These are phyloP conservation scores for Brachyhypopomus occidentalis DNA, from an alignment of 2,113 vertebrate genomes.

Conservation along the genomic window DNA sequence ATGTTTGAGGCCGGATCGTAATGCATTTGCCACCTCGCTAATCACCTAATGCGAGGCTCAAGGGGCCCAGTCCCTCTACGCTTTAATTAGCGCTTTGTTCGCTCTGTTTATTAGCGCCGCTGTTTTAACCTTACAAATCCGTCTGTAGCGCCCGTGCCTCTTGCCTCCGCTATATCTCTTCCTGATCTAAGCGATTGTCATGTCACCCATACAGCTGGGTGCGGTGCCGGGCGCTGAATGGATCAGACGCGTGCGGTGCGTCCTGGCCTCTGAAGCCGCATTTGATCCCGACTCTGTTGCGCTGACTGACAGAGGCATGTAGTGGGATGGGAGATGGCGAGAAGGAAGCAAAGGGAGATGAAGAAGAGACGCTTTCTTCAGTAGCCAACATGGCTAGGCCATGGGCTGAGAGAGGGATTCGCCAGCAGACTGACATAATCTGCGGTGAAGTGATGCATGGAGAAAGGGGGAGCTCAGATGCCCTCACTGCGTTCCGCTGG, in stretches of 20 bases:
- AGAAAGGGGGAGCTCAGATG: conserved; percentile 9
- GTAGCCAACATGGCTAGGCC: neutral
- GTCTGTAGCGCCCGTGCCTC: conserved; percentile 17
- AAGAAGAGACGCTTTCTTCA: conserved; percentile 23
- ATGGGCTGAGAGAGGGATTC: conserved; percentile 5
- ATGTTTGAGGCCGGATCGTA: conserved; percentile 26
- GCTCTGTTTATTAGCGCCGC: conserved; percentile 64
- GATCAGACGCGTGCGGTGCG: conserved; percentile 8
- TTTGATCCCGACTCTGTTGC: conserved; percentile 46
- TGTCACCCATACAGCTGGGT: neutral
- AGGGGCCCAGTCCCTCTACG: conserved; percentile 14
- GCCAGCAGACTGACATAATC: conserved; percentile 46
- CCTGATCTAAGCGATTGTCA: conserved; percentile 16
- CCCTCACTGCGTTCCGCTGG: conserved; percentile 36
- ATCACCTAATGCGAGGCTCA: conserved; percentile 41
- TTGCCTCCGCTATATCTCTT: conserved; percentile 5
- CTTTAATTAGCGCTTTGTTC: conserved; percentile 62
- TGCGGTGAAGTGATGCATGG: conserved; percentile 17
- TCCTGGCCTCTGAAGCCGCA: conserved; percentile 21
- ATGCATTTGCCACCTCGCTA: conserved; percentile 34
- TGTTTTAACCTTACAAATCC: conserved; percentile 69
- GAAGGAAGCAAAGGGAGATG: conserved; percentile 1
- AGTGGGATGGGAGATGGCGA: neutral
- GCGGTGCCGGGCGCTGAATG: conserved; percentile 25
- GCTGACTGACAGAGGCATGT: conserved; percentile 21